phyloP scores from a whole-genome alignment of 2,113 vertebrate species.

The Mastomys natalensis region DNA sequence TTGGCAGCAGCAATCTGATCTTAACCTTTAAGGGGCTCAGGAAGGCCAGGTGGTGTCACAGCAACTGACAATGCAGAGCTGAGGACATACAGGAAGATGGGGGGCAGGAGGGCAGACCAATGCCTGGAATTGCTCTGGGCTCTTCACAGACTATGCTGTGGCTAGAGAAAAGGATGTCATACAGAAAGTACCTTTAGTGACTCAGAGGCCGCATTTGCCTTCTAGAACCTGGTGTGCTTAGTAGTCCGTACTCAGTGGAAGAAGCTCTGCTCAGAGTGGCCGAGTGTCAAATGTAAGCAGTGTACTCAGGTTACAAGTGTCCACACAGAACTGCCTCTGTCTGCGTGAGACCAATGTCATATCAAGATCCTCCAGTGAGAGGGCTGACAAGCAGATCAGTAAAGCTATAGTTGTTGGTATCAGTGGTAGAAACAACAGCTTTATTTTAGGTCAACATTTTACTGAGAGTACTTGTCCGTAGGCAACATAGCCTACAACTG shows the following conservation, averaged over 20 bases:
- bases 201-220: neutral
- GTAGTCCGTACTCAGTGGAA: too few species aligned
- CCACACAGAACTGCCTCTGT: neutral
- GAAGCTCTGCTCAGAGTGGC: too few species aligned
- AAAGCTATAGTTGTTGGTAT: neutral
- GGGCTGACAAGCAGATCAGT: neutral
- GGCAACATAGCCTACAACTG: neutral
- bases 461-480: neutral
- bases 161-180: neutral
- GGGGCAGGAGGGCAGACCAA: too few species aligned
- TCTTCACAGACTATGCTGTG: neutral
- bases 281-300: neutral
- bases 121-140: too few species aligned
- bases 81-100: too few species aligned
- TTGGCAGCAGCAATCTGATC: too few species aligned
- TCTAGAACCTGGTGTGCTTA: neutral
- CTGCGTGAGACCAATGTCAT: neutral
- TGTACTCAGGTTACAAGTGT: too few species aligned
- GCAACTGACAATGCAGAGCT: too few species aligned
- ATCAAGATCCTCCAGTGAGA: neutral
- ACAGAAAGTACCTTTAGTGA: neutral
- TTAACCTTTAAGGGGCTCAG: too few species aligned
- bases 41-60: too few species aligned
- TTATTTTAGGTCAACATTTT: neutral
- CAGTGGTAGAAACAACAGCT: neutral